Evolutionary conservation across 2,113 vertebrate genomes (phyloP).

Genomic region (Tenebrosternarchus preto): DNA sequence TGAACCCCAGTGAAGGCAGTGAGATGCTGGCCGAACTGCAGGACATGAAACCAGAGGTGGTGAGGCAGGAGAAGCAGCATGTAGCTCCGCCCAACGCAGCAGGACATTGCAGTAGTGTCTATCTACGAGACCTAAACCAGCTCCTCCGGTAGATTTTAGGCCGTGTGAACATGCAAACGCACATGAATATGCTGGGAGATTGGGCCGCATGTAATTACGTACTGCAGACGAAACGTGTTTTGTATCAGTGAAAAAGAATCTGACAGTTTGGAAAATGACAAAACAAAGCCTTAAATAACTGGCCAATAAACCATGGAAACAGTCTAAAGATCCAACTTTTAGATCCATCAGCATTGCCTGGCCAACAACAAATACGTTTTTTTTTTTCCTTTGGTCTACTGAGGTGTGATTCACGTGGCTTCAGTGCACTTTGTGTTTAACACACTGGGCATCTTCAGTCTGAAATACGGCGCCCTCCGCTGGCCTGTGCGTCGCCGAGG

Average conservation of each 20-base stretch:
- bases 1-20: slow-evolving; percentile 5
- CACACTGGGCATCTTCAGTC: neutral
- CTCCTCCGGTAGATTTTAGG: neutral
- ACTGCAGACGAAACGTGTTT: neutral
- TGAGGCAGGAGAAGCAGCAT: neutral
- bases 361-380: neutral
- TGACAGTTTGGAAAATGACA: neutral
- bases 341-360: neutral
- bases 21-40: neutral
- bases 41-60: slow-evolving; percentile 17
- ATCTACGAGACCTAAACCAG: neutral
- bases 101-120: neutral
- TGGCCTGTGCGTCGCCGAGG: neutral
- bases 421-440: slow-evolving; percentile 26
- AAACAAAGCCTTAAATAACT: neutral
- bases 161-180: no score
- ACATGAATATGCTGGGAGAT: no score
- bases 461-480: neutral
- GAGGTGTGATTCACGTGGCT: slow-evolving; percentile 14
- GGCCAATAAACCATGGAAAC: neutral
- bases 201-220: neutral
- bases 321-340: neutral
- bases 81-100: slow-evolving; percentile 15
- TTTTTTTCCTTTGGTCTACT: slow-evolving; percentile 1
- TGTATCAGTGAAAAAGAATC: neutral